phyloP scores from a whole-genome alignment of 2,888 invertebrate genomes.

The Lycocerus yunnanus region DNA sequence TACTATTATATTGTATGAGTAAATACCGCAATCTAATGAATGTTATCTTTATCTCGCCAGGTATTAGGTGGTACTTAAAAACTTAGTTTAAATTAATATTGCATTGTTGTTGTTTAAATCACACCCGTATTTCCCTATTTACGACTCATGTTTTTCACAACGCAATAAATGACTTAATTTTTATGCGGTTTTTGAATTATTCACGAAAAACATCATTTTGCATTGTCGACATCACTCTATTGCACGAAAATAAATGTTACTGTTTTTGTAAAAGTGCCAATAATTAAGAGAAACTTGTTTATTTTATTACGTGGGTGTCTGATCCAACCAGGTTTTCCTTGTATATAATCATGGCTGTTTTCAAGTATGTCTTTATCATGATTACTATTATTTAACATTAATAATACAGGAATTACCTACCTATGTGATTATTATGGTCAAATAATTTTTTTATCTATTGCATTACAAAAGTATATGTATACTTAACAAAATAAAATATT shows the following conservation, averaged over 20 bases:
- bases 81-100: neutral
- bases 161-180: neutral
- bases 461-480: too few relatives aligned
- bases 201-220: neutral
- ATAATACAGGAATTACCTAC: neutral
- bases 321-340: neutral
- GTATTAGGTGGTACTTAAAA: neutral
- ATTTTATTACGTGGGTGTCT: neutral
- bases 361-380: neutral
- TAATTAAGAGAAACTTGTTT: neutral
- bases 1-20: too few relatives aligned
- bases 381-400: neutral
- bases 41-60: neutral
- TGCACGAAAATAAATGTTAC: neutral
- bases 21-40: neutral
- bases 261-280: neutral
- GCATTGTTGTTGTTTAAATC: neutral
- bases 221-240: neutral
- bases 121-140: neutral
- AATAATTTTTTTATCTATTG: neutral
- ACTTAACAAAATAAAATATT: too few relatives aligned
- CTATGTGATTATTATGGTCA: neutral
- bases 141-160: neutral
- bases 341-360: neutral
- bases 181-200: neutral